A percentile compares a stretch with the other conserved stretches of the same genome.
Evolutionary conservation across 2,888 invertebrate species (phyloP).

Genomic region (Trissoscelio sp.): DNA sequence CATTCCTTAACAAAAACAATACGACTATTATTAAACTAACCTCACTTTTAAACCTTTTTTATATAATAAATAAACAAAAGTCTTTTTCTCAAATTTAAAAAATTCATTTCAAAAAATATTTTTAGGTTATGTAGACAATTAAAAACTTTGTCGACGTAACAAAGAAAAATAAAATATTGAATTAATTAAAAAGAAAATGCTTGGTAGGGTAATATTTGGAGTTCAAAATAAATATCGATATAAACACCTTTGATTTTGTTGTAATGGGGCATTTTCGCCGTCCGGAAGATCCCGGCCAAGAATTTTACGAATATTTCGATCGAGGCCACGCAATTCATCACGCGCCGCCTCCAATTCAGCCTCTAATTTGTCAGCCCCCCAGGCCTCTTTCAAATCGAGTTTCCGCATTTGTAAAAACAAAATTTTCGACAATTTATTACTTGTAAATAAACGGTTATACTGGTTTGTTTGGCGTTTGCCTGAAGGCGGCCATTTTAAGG

Average conservation of each 20-base stretch:
- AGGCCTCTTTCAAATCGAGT: slow-evolving; percentile 78
- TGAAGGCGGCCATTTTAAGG: slow-evolving; percentile 29
- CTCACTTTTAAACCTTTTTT: too few relatives aligned
- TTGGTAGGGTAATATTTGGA: neutral
- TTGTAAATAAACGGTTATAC: slow-evolving; percentile 23
- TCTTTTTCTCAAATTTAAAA: too few relatives aligned
- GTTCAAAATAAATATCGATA: neutral
- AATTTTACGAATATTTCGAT: slow-evolving; percentile 81
- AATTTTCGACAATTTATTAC: neutral
- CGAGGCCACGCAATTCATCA: slow-evolving; percentile 80
- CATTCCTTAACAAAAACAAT: slow-evolving; percentile 71
- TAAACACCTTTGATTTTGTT: slow-evolving; percentile 74
- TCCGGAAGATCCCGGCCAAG: slow-evolving; percentile 82
- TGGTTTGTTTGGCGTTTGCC: slow-evolving; percentile 53
- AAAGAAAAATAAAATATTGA: neutral
- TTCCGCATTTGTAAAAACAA: slow-evolving; percentile 77
- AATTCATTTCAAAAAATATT: neutral
- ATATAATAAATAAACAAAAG: too few relatives aligned
- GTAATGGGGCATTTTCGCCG: slow-evolving; percentile 79
- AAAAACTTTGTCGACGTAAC: neutral
- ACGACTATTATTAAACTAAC: neutral
- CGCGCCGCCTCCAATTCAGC: slow-evolving; percentile 81
- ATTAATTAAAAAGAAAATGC: too few relatives aligned
- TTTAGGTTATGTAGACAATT: neutral
- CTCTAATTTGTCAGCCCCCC: slow-evolving; percentile 80